Evolutionary conservation across 2,888 invertebrate genomes (phyloP).

Genomic region (Pimpla rufipes): DNA sequence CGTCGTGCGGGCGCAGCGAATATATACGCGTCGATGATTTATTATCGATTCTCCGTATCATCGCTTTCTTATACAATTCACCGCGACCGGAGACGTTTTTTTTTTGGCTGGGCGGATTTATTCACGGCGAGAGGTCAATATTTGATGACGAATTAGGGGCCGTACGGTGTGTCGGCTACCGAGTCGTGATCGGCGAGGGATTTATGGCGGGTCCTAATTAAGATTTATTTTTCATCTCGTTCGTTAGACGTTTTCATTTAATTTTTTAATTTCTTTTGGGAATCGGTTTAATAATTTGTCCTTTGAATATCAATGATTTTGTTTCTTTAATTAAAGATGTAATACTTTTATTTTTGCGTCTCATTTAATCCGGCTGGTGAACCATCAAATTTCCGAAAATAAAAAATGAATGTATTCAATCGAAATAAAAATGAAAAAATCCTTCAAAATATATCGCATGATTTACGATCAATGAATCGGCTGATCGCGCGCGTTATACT

Average conservation of each 20-base stretch:
- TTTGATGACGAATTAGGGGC: neutral
- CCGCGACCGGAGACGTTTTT: slow-evolving; percentile 18
- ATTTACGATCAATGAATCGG: slow-evolving; percentile 75
- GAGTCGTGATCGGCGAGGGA: neutral
- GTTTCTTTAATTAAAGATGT: neutral
- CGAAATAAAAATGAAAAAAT: no score
- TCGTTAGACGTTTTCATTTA: neutral
- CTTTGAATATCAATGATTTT: neutral
- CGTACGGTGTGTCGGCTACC: slow-evolving; percentile 5
- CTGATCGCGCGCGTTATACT: slow-evolving; percentile 29
- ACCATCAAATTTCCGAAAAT: neutral
- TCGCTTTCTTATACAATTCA: slow-evolving; percentile 49
- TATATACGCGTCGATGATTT: slow-evolving; percentile 77
- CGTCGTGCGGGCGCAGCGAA: slow-evolving; percentile 42
- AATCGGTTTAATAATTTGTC: neutral
- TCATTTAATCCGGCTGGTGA: no score
- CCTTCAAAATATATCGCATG: slow-evolving; percentile 77
- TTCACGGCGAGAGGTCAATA: slow-evolving; percentile 16
- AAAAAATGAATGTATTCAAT: neutral
- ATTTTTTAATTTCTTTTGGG: slow-evolving; percentile 1
- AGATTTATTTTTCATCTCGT: slow-evolving; percentile 8
- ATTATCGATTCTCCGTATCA: slow-evolving; percentile 75
- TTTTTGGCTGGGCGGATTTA: slow-evolving; percentile 18
- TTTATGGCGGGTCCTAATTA: neutral
- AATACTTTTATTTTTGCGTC: neutral